A percentile compares a stretch with the other conserved stretches of the same genome.
These are phyloP conservation scores for Peromyscus polionotus DNA, from an alignment of 2,113 vertebrate species.

Conservation along the genomic window DNA sequence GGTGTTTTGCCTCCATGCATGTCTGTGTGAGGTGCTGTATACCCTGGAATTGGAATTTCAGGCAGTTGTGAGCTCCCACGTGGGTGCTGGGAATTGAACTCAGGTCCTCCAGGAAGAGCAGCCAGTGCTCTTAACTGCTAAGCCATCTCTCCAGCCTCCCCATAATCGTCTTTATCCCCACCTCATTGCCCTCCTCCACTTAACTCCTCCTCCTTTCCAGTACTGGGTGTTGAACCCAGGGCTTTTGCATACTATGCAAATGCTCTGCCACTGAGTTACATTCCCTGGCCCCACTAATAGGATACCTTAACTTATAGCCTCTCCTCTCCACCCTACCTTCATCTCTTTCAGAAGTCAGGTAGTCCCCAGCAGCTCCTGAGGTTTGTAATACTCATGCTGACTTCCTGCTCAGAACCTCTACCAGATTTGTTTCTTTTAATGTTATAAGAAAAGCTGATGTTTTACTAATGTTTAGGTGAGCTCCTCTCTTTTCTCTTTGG, in stretches of 20 bases:
- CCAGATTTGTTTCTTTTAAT: slow-evolving; percentile 45
- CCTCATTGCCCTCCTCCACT: not conserved
- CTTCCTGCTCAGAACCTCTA: not conserved
- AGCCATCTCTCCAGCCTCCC: not conserved
- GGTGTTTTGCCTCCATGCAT: not conserved
- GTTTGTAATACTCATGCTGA: not conserved
- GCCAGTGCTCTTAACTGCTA: not conserved
- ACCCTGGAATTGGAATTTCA: not conserved
- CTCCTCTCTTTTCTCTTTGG: not conserved
- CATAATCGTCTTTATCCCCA: not conserved
- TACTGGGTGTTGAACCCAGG: not conserved
- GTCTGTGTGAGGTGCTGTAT: not conserved
- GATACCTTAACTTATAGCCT: not conserved
- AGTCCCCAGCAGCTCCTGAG: not conserved
- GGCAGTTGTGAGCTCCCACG: not conserved
- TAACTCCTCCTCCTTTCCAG: not conserved
- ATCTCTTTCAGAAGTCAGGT: not conserved
- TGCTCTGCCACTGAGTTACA: too few relatives aligned
- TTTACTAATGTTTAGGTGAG: slow-evolving; percentile 28
- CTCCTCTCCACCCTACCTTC: not conserved
- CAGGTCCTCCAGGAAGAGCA: not conserved
- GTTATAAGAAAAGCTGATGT: not conserved
- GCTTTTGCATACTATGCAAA: not conserved
- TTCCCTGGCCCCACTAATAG: not conserved
- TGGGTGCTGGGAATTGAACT: not conserved